Conservation (phyloP, 2,797 vertebrate species). For the Ciconia nigra region DNA sequence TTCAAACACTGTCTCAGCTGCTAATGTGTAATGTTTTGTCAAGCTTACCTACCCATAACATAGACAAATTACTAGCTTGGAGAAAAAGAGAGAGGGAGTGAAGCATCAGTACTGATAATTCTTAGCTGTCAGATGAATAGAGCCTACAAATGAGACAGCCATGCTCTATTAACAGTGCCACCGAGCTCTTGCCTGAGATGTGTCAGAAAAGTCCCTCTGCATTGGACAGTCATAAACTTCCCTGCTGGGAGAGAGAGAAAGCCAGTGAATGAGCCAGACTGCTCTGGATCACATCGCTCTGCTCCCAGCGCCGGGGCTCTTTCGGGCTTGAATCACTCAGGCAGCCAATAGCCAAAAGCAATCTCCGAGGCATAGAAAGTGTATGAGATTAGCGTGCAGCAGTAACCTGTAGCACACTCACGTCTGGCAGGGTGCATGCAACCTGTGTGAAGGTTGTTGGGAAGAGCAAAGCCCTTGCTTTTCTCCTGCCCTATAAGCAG, state of each 20-base stretch:
- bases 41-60: conserved; percentile 76
- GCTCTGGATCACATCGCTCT: accelerated
- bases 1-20: conserved; percentile 74
- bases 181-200: not conserved
- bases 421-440: not conserved
- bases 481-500: not conserved
- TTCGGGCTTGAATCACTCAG: not conserved
- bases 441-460: not conserved
- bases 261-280: accelerated
- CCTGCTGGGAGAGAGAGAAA: not conserved
- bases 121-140: conserved; percentile 66
- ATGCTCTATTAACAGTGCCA: conserved; percentile 60
- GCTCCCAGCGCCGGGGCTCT: not conserved
- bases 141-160: conserved; percentile 69
- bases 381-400: not conserved
- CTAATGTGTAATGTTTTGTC: conserved; percentile 77
- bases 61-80: conserved; percentile 74
- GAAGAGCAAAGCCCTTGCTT: accelerated
- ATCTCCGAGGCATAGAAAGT: not conserved
- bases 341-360: not conserved
- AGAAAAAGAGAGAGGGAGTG: conserved; percentile 32
- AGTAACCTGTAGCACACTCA: accelerated
- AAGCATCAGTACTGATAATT: conserved; percentile 67
- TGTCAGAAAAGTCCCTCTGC: not conserved
- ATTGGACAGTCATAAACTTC: not conserved